Conservation (phyloP, 2,797 vertebrate genomes). For the Zalophus californianus region DNA sequence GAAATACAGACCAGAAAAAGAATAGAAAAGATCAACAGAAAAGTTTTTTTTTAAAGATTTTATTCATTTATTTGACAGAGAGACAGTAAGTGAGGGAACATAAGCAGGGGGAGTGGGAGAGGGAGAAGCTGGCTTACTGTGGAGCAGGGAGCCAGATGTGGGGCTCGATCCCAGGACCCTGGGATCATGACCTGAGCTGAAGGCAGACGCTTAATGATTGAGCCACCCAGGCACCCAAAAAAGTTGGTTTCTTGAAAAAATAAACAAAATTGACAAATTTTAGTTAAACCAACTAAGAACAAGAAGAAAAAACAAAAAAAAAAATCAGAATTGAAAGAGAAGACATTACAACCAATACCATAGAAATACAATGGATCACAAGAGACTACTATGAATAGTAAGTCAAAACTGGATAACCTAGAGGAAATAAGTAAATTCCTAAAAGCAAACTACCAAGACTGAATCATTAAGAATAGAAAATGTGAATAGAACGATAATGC, state of each 20-base stretch:
- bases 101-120: too few species aligned
- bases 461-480: neutral
- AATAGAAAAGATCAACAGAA: neutral
- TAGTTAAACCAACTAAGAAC: neutral
- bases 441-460: neutral
- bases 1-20: neutral
- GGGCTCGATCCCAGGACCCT: too few species aligned
- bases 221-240: too few species aligned
- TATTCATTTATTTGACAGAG: too few species aligned
- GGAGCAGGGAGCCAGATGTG: too few species aligned
- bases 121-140: too few species aligned
- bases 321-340: neutral
- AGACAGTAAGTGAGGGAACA: too few species aligned
- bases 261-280: neutral
- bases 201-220: too few species aligned
- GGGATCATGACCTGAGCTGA: too few species aligned
- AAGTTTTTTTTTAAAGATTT: neutral
- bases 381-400: neutral
- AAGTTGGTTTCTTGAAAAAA: too few species aligned
- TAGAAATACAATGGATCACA: neutral
- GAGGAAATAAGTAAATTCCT: neutral
- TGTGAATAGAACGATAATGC: neutral
- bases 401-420: neutral
- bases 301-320: neutral
- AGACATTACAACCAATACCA: neutral